These are phyloP conservation scores for Gymnoscelis rufifasciata DNA, from an alignment of 2,888 invertebrate genomes.

Conservation along the genomic window DNA sequence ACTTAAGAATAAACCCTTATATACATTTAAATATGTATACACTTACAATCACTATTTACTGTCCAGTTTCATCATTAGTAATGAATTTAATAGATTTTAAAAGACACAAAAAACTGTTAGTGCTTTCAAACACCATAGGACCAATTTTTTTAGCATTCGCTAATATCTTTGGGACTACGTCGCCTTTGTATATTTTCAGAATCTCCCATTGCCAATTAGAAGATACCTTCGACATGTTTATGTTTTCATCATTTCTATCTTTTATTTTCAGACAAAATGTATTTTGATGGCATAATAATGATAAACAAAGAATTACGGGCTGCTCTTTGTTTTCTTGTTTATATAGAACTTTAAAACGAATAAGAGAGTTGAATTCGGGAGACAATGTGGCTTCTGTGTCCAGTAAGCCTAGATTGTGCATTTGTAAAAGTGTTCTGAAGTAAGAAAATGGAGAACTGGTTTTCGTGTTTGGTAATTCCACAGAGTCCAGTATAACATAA, in stretches of 20 bases:
- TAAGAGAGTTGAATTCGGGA: slow-evolving; percentile 40
- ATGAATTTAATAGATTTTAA: slow-evolving; percentile 45
- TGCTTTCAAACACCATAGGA: slow-evolving; percentile 29
- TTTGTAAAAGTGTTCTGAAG: slow-evolving; percentile 46
- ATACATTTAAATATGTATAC: too few species aligned
- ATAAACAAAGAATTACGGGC: slow-evolving; percentile 47
- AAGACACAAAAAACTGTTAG: slow-evolving; percentile 48
- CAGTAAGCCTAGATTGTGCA: slow-evolving; percentile 49
- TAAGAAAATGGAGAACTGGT: slow-evolving; percentile 57
- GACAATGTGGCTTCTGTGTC: slow-evolving; percentile 33
- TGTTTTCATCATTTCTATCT: slow-evolving; percentile 37
- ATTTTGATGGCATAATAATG: slow-evolving; percentile 41
- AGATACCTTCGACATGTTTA: slow-evolving; percentile 47
- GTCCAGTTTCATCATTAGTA: too few species aligned
- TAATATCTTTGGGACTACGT: slow-evolving; percentile 45
- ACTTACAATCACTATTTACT: too few species aligned
- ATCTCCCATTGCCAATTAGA: slow-evolving; percentile 71
- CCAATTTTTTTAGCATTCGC: slow-evolving; percentile 45
- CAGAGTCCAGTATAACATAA: slow-evolving; percentile 47
- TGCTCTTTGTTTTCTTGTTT: slow-evolving; percentile 43
- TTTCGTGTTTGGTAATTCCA: slow-evolving; percentile 56
- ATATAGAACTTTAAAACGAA: slow-evolving; percentile 58
- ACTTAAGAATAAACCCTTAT: too few species aligned
- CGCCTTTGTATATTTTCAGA: slow-evolving; percentile 50
- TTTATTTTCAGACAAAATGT: slow-evolving; percentile 52